Evolutionary conservation across 2,888 invertebrate genomes (phyloP).

Genomic region (Carabus problematicus): DNA sequence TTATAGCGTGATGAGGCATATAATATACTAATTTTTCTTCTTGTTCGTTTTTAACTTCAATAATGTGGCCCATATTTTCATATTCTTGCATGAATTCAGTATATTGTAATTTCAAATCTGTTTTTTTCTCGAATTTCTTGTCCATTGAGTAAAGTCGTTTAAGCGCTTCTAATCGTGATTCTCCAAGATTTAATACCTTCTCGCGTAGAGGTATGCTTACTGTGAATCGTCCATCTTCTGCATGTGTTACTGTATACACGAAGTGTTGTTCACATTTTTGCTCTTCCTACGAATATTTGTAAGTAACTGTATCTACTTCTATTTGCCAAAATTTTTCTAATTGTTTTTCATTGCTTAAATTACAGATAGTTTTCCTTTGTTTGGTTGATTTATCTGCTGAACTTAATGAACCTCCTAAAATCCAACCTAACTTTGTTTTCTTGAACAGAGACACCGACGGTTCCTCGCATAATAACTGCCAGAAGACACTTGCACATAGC

Average conservation of each 20-base stretch:
- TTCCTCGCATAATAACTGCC: neutral
- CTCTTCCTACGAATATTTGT: too few relatives aligned
- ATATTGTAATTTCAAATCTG: neutral
- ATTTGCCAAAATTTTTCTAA: too few relatives aligned
- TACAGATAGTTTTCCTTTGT: neutral
- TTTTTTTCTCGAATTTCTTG: neutral
- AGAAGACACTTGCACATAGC: neutral
- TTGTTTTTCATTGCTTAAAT: neutral
- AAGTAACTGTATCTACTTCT: too few relatives aligned
- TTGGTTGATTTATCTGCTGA: conserved; percentile 1
- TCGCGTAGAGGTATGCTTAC: neutral
- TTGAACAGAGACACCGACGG: neutral
- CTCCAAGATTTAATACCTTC: neutral
- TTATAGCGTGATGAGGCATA: neutral
- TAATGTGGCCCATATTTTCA: neutral
- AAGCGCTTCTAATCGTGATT: neutral
- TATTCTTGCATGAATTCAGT: neutral
- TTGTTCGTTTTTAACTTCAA: neutral
- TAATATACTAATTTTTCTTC: neutral
- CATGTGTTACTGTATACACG: too few relatives aligned
- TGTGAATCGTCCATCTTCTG: conserved; percentile 1
- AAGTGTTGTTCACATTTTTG: too few relatives aligned
- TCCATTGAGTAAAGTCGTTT: neutral
- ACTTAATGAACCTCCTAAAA: conserved; percentile 1
- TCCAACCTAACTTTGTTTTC: conserved; percentile 5